Evolutionary conservation across 2,888 invertebrate species (phyloP), one percentile per base, ranked within the genome.

Genomic region (Sepioteuthis lessoniana): DNA sequence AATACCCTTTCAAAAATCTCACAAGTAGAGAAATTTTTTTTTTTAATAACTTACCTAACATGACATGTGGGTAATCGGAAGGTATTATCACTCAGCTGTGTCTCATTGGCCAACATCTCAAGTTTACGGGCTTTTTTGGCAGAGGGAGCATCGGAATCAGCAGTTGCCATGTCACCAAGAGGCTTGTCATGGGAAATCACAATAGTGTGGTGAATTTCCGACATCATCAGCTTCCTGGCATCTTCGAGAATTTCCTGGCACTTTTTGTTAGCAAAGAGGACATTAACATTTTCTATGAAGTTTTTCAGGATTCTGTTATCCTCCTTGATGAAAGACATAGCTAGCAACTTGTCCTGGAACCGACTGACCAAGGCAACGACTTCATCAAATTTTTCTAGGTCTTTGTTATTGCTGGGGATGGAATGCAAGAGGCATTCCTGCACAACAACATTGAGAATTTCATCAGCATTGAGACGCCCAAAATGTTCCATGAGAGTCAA

Each of bases 201-300:
- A 1, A 97, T 97, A 96, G 98, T 98, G 95, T 98, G 98, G 97
- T 98, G 98, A 94, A 99, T 97, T 97, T 99, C 98, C 96, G 98
- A 98, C 94, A 98, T 98, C 98, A 99, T 98, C 93, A 99, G 98
- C 94, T 97, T 97, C 90, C 98, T 97, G 0, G 98, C 98, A 93
- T 97, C 97, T 94, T 98, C 98, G 94, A 98, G 97, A 95, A 98
- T 98, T 95, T 98, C 98, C 96, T 98, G 98, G 95, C 98, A 98
- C 94, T 98, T 98, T 96, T 98, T 98, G 96, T 98, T 98, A 60
- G 98, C 98, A 97, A 98, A 98, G 60, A 98, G 97, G 13, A 98
- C 97, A 96, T 98, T 98, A 94, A 98, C 98, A 97, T 98, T 98
- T 47, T 98, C 98, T 3, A 98, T 98, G 96, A 98, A 98, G 90